Evolutionary conservation across 2,888 invertebrate species (phyloP).

Genomic region (Drosophila merina): DNA sequence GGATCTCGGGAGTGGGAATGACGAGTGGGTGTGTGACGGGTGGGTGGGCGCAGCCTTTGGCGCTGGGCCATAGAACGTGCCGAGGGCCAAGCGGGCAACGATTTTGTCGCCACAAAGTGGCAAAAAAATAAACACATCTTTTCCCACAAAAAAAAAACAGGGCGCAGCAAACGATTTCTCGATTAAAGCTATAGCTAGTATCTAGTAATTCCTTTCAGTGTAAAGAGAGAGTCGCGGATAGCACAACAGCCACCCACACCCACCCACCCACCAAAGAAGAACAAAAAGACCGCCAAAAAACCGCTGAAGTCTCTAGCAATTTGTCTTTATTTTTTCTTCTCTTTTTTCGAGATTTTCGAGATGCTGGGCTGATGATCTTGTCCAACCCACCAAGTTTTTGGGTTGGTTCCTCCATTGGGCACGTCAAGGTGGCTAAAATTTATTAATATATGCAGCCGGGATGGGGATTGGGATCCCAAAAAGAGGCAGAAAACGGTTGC

Average conservation of each 20-base stretch:
- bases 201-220: background rate
- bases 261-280: constrained; percentile 56
- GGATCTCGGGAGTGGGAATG: constrained; percentile 36
- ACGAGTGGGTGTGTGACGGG: constrained; percentile 49
- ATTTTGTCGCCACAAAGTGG: constrained; percentile 59
- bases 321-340: constrained; percentile 13
- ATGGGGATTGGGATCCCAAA: constrained; percentile 20
- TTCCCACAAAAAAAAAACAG: constrained; percentile 47
- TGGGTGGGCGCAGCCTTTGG: constrained; percentile 49
- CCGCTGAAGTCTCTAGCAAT: constrained; percentile 17
- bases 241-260: constrained; percentile 46
- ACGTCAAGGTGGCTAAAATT: constrained; percentile 48
- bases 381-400: constrained; percentile 31
- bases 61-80: constrained; percentile 72
- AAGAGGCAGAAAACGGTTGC: constrained; percentile 13
- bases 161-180: constrained; percentile 35
- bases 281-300: constrained; percentile 66
- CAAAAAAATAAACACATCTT: constrained; percentile 23
- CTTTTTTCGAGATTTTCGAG: constrained; percentile 14
- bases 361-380: constrained; percentile 45
- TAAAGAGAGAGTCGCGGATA: constrained; percentile 2
- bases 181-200: background rate
- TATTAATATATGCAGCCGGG: constrained; percentile 61
- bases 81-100: constrained; percentile 52
- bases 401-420: constrained; percentile 40